These are phyloP conservation scores for Mesitornis unicolor DNA, from an alignment of 2,113 vertebrate species.

Conservation along the genomic window DNA sequence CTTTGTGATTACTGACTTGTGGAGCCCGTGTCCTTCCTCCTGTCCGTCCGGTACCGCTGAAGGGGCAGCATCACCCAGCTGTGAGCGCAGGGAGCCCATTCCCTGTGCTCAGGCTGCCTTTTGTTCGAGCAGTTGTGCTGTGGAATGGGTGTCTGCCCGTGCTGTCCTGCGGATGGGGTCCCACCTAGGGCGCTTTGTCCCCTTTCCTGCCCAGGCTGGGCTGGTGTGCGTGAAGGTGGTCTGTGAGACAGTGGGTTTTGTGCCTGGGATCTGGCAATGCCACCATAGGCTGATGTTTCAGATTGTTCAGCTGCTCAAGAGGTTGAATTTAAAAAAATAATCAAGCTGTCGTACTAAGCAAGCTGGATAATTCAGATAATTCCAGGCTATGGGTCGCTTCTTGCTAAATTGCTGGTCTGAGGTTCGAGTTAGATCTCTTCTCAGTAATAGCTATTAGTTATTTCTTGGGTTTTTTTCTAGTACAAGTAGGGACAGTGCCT, in stretches of 20 bases:
- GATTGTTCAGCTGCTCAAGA: not conserved
- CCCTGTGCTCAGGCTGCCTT: fast-evolving
- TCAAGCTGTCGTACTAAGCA: not conserved
- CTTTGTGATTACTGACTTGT: not conserved
- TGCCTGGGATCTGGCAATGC: not conserved
- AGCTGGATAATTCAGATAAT: constrained; percentile 6
- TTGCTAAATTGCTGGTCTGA: not conserved
- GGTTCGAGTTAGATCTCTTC: not conserved
- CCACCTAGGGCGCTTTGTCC: not conserved
- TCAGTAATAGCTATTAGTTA: not conserved
- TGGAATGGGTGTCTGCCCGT: not conserved
- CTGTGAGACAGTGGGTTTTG: not conserved
- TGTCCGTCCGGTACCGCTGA: not conserved
- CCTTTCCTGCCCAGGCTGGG: not conserved
- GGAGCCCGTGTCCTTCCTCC: not conserved
- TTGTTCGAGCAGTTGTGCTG: not conserved
- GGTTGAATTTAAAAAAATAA: not conserved
- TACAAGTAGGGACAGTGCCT: not conserved
- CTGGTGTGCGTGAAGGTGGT: fast-evolving
- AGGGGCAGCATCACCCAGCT: not conserved
- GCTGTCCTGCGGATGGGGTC: not conserved
- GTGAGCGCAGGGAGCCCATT: fast-evolving
- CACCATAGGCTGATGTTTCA: not conserved
- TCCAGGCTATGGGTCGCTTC: not conserved
- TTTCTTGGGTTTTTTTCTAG: not conserved